A percentile compares a stretch with the other conserved stretches of the same genome.
Conservation (phyloP, 2,888 invertebrate species). For the Zaprionus lineosus region DNA sequence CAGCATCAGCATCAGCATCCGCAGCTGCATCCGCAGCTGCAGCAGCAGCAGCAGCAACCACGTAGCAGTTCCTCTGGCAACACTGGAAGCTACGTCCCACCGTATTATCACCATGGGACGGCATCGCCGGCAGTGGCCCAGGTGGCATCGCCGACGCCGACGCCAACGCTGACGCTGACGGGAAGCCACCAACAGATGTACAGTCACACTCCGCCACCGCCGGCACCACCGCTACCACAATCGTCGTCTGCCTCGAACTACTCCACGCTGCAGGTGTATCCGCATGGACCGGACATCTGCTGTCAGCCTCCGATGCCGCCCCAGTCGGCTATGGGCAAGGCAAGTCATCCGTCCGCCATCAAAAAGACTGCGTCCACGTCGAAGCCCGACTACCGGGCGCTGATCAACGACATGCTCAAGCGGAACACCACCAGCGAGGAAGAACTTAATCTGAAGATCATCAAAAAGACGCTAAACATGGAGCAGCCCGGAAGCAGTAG, state of each 20-base stretch:
- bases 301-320: conserved; percentile 34
- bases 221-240: conserved; percentile 1
- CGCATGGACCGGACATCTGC: conserved; percentile 68
- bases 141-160: conserved; percentile 70
- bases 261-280: conserved; percentile 62
- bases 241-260: conserved; percentile 36
- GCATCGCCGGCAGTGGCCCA: conserved; percentile 72
- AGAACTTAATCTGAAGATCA: conserved; percentile 81
- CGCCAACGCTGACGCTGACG: conserved; percentile 64
- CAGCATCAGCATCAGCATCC: too few relatives aligned
- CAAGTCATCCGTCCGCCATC: conserved; percentile 7
- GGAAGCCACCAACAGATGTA: conserved; percentile 39
- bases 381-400: conserved; percentile 81
- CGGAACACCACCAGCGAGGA: conserved; percentile 80
- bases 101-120: conserved; percentile 60
- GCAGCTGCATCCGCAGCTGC: background rate
- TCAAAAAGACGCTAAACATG: conserved; percentile 81
- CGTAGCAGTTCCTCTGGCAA: conserved; percentile 20
- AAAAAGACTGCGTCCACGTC: conserved; percentile 55
- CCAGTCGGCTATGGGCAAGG: background rate
- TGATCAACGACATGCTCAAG: conserved; percentile 80
- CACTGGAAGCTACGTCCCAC: conserved; percentile 20
- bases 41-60: background rate
- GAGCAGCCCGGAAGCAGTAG: conserved; percentile 35
- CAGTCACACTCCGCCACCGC: conserved; percentile 36